Base-by-base conservation (phyloP, 2,797 vertebrate species). In the Lophotriccus pileatus region DNA sequence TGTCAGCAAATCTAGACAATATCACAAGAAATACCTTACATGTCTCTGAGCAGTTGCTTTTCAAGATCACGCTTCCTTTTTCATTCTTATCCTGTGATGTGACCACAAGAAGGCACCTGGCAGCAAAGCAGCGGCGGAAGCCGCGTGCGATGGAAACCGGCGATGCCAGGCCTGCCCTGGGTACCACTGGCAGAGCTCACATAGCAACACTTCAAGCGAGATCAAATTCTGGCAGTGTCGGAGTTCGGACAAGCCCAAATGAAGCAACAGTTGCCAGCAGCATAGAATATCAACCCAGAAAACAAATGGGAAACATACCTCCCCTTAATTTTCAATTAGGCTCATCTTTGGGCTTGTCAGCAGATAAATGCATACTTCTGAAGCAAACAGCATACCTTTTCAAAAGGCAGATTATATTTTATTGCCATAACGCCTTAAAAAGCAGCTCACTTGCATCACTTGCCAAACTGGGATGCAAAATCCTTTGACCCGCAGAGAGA, bases 111-210 rank as follows among this genome's bases (percentile, higher is more conserved):
- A 23, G 59, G 70, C 25, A 59, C 21, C 25, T 6, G 49, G 15
- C 58, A 7, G 36, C 2, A 1, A 2, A 37, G 52, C 36, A 68
- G n/a, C 3, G 0, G 5, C 15, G 44, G 19, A 62, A 67, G 66
- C 36, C 0, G 3, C 5, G 0, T 1, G 52, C 14, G 2, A 8
- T 2, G 66, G 39, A 5, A 53, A 14, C n/a, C 44, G 2, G 32
- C 0, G 1, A 44, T 27, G 36, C 32, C 0, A 0, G 64, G 62
- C 73, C 87, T 59, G 78, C 15, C 74, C 64, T 1, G 34, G 44
- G 83, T 73, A 16, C 3, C 0, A 2, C 67, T 2, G 32, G 60
- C 84, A 32, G 62, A 18, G 43, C 56, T 69, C 75, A 17, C 63
- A 56, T 2, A 0, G 30, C 55, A 59, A 5, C 34, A 0, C 56